Evolutionary conservation across 2,113 vertebrate species (phyloP).

Genomic region (Oreochromis aureus): DNA sequence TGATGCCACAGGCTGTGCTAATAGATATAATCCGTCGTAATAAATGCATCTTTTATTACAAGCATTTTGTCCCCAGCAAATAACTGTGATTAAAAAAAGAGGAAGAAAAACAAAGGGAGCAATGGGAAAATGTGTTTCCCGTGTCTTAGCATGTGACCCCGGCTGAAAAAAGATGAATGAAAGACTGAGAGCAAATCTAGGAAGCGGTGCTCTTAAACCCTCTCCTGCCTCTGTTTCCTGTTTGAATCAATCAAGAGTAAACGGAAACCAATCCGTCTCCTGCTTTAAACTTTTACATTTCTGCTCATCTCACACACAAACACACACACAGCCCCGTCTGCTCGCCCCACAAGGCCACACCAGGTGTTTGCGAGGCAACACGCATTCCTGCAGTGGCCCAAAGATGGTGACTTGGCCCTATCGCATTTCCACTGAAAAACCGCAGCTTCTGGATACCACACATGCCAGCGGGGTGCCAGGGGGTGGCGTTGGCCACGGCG

Average conservation of each 20-base stretch:
- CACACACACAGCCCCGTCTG: background rate
- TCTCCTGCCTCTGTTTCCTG: conserved; percentile 13
- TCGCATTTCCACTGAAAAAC: conserved; percentile 67
- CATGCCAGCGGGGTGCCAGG: conserved; percentile 53
- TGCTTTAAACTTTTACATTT: background rate
- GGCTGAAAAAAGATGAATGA: conserved; percentile 10
- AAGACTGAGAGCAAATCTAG: background rate
- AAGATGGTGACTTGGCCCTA: conserved; percentile 46
- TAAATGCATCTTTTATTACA: conserved; percentile 9
- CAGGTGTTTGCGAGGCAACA: conserved; percentile 43
- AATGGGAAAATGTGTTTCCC: conserved; percentile 34
- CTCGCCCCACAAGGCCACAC: conserved; percentile 22
- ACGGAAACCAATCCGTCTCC: background rate
- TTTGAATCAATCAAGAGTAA: conserved; percentile 3
- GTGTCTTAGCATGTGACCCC: background rate
- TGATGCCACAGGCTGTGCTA: background rate
- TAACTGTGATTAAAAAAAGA: background rate
- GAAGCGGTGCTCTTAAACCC: conserved; percentile 26
- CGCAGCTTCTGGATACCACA: conserved; percentile 59
- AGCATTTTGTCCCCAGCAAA: background rate
- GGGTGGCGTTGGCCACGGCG: conserved; percentile 27
- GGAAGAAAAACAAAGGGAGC: background rate
- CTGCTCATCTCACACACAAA: background rate
- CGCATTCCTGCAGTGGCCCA: conserved; percentile 26
- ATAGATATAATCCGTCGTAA: background rate